Base-by-base conservation (phyloP, 37 sponge, comb jelly and placozoan genomes). In the Ianthella basta region DNA sequence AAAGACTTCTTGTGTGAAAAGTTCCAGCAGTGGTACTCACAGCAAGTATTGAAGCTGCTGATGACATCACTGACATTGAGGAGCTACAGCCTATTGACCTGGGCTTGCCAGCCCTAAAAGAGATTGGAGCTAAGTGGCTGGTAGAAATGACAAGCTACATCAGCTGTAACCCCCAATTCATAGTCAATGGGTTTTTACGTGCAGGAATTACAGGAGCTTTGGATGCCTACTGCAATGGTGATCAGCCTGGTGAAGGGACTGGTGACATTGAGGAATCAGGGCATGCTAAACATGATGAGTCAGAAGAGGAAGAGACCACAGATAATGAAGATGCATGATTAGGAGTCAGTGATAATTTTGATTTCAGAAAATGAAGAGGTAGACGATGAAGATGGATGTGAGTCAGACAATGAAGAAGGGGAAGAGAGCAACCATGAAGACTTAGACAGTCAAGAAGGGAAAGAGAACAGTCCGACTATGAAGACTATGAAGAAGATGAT, bases 21-120 rank as follows among this genome's bases (percentile, higher is more conserved):
- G 59, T 85, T 73, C 39, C 32, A 70, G 15, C 38, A 85, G 37
- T 85, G 72, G 70, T 85, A 85, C 41, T 37, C 72, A 19, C 30
- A 41, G 37, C 56, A 84, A 23, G 72, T 84, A 15, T 13, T 13
- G 30, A 37, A 37, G 10, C 84, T 70, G 72, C 70, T 84, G 70
- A 82, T 15, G 59, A 57, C 59, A 57, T 57, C 59, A 57, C 59
- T 57, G 68, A 66, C 29, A 66, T 24, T 66, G 68, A 66, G 25
- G 13, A n/a, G n/a, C n/a, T n/a, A n/a, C n/a, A n/a, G n/a, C n/a
- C n/a, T n/a, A n/a, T n/a, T 33, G 6, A 33, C 72, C 72, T 70
- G 32, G 35, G 35, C 32, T 70, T 70, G 72, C 37, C 72, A 35
- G 72, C 72, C 36, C 32, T 70, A 33, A 70, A 30, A 10, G 72